These are phyloP conservation scores for Amorpha juglandis DNA, from an alignment of 2,888 invertebrate species.

Conservation along the genomic window DNA sequence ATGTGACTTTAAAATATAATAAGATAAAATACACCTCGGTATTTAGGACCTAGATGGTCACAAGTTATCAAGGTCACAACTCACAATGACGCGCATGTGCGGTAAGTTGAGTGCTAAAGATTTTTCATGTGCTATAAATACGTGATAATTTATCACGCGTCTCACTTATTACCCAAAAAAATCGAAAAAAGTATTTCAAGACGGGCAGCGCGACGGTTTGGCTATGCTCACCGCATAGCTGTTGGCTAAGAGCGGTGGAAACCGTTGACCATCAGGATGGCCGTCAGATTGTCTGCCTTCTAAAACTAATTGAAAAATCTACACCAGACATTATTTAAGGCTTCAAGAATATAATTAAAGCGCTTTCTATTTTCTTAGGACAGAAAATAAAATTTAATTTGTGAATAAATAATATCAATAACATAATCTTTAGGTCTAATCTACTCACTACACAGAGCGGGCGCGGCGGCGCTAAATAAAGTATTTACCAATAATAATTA, in stretches of 20 bases:
- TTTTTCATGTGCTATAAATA: constrained; percentile 58
- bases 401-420: background rate
- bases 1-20: background rate
- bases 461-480: background rate
- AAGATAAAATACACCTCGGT: background rate
- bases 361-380: background rate
- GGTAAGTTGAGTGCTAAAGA: constrained; percentile 64
- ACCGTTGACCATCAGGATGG: too few relatives aligned
- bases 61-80: constrained; percentile 69
- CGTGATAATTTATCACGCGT: constrained; percentile 41
- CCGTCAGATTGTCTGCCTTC: too few relatives aligned
- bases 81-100: constrained; percentile 74
- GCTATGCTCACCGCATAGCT: too few relatives aligned
- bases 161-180: background rate
- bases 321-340: background rate
- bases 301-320: background rate
- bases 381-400: background rate
- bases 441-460: background rate
- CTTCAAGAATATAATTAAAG: too few relatives aligned
- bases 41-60: constrained; percentile 49
- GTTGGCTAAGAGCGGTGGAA: too few relatives aligned
- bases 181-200: background rate
- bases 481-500: constrained; percentile 15
- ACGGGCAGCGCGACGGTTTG: too few relatives aligned
- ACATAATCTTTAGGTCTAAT: background rate